Evolutionary conservation across 1,140 invertebrate species (phyloP), one percentile per base, ranked within the genome.

Genomic region (Cydia amplana): DNA sequence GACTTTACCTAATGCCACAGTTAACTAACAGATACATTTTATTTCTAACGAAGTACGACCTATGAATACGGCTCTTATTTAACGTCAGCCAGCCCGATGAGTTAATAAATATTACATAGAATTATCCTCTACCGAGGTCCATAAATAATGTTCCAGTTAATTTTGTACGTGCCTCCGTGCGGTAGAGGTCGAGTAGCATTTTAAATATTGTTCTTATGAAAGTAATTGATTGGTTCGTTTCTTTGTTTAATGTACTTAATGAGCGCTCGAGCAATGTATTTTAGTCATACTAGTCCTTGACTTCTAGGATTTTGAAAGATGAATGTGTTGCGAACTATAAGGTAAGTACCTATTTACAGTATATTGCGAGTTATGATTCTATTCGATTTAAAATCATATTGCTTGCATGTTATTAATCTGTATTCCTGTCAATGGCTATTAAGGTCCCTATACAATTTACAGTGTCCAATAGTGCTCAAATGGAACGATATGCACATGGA

Each of bases 61-160:
- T 81, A 84, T 84, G 76, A 82, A 84, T 83, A 79, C 55, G 4
- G 77, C 80, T 55, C 74, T 78, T 75, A 76, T 78, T 82, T 79
- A 81, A 82, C 79, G 75, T 82, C 80, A 83, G 60, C 51, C 51
- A 55, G 67, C 78, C 49, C 77, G 81, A 83, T 82, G 83, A 87
- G 81, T 82, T 83, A 83, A 86, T 84, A 85, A 70, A 88, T 84
- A 83, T 86, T 82, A 82, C 72, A 81, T 74, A 78, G 79, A 79
- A 81, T 83, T 83, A 83, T 81, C 81, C 81, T 75, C 65, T 74
- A 83, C 76, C 74, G 81, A 80, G 77, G 78, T 72, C 77, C 85
- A 89, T 88, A 88, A 87, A 90, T 87, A 84, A 84, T 77, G 82
- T 81, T 79, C 86, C 78, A 83, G 83, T 85, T 88, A 86, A 88